Percentiles rank a stretch among this genome's conserved stretches.
phyloP scores from a whole-genome alignment of 2,113 vertebrate genomes.

The Galeopterus variegatus region DNA sequence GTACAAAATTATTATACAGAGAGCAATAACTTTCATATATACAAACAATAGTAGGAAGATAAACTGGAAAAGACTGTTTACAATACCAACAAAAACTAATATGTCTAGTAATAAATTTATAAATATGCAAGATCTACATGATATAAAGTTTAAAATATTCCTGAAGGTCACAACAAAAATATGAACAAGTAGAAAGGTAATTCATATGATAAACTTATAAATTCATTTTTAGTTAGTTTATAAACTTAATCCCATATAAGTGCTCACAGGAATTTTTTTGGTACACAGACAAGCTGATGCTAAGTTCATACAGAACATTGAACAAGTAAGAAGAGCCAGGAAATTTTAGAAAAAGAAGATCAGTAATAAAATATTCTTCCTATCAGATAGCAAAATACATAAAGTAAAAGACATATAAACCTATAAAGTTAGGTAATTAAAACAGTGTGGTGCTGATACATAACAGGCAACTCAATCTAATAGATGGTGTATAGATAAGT shows the following conservation, averaged over 20 bases:
- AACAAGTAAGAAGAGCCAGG: constrained; percentile 17
- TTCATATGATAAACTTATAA: neutral
- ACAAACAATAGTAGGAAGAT: neutral
- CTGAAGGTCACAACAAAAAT: neutral
- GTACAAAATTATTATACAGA: neutral
- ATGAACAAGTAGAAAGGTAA: constrained; percentile 5
- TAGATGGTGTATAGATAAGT: neutral
- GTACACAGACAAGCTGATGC: neutral
- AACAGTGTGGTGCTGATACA: neutral
- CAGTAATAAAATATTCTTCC: neutral
- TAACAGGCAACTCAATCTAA: constrained; percentile 13
- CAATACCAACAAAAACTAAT: neutral
- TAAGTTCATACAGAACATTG: neutral
- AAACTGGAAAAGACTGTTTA: neutral
- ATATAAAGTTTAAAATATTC: constrained; percentile 5
- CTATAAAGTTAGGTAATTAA: constrained; percentile 24
- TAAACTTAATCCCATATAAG: neutral
- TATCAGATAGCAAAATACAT: neutral
- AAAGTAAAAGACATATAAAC: neutral
- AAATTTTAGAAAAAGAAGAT: constrained; percentile 2
- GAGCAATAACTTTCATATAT: neutral
- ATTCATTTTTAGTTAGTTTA: neutral
- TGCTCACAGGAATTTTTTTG: neutral
- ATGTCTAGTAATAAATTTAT: neutral
- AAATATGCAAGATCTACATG: neutral